These are phyloP conservation scores for Drosophila nr. medialis DNA, from an alignment of 2,888 invertebrate species.

Conservation along the genomic window DNA sequence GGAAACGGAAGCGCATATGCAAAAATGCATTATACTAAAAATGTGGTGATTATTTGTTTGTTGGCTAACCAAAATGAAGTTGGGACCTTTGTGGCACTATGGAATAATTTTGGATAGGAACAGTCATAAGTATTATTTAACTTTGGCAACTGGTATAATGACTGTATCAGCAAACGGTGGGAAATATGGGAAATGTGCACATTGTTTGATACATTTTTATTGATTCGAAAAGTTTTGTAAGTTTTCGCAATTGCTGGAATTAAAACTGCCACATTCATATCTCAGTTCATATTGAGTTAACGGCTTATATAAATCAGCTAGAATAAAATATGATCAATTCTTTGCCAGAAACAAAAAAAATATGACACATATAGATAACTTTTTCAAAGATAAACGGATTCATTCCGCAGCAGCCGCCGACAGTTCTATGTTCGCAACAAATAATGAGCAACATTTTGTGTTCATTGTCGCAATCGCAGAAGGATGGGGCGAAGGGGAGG, in stretches of 20 bases:
- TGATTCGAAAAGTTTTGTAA: not conserved
- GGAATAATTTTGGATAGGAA: not conserved
- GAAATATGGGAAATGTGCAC: not conserved
- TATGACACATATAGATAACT: too few species aligned
- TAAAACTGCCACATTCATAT: not conserved
- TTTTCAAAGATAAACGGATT: not conserved
- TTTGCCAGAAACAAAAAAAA: not conserved
- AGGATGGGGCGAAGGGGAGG: not conserved
- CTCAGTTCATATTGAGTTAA: not conserved
- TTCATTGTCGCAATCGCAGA: constrained; percentile 25
- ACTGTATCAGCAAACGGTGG: not conserved
- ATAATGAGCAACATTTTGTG: constrained; percentile 23
- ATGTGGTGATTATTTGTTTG: not conserved
- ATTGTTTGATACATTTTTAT: not conserved
- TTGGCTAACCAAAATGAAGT: constrained; percentile 5
- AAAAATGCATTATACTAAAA: constrained; percentile 40
- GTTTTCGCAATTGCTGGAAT: not conserved
- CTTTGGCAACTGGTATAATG: not conserved
- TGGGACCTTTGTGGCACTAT: not conserved
- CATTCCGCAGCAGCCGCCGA: not conserved
- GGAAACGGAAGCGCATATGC: constrained; percentile 50
- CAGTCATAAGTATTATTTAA: not conserved
- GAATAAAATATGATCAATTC: not conserved
- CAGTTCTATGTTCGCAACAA: not conserved
- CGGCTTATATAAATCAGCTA: not conserved